Conservation (phyloP, 2,888 invertebrate species). For the Tachina fera region DNA sequence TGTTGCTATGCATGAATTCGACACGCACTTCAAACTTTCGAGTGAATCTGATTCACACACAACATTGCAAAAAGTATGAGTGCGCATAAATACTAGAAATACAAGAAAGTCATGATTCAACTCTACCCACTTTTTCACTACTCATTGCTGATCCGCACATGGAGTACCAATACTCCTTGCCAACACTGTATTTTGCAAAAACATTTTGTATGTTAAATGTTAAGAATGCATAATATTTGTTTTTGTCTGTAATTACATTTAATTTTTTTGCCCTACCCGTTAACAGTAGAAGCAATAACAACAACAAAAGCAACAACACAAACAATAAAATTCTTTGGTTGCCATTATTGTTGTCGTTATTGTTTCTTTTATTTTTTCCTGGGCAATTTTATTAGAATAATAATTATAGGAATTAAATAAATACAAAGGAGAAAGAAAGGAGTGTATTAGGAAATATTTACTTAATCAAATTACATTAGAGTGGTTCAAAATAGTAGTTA, state of each 20-base stretch:
- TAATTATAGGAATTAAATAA: slow-evolving; percentile 15
- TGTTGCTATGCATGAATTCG: no score
- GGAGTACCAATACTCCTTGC: background rate
- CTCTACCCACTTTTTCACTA: no score
- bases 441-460: background rate
- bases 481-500: no score
- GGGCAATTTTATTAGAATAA: slow-evolving; percentile 29
- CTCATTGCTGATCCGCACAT: no score
- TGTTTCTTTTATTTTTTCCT: background rate
- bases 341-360: background rate
- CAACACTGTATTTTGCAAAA: slow-evolving; percentile 1
- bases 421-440: background rate
- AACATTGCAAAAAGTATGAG: no score
- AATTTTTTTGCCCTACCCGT: background rate
- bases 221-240: slow-evolving; percentile 31
- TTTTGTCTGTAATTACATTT: slow-evolving; percentile 12
- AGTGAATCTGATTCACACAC: no score
- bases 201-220: slow-evolving; percentile 20
- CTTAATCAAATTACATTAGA: background rate
- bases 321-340: slow-evolving; percentile 1
- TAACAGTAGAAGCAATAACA: no score
- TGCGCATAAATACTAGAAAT: no score
- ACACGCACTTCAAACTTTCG: no score
- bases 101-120: no score
- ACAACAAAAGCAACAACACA: no score